Base-by-base conservation (phyloP, 2,113 vertebrate species). In the Corydoras sp. region DNA sequence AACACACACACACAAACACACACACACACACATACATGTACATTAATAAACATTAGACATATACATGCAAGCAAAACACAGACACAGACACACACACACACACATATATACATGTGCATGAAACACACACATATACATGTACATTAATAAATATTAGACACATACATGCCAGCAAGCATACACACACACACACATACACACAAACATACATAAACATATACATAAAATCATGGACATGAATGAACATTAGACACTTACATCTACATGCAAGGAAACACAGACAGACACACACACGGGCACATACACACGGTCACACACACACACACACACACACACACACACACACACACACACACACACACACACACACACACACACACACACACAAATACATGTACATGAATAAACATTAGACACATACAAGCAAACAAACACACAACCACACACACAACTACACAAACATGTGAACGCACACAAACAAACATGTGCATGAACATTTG, bases 1-100 rank as follows among this genome's bases (percentile, higher is more conserved):
- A 55, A 43, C 29, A 58, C 61, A 30, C 32, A 32, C 58, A 72
- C 54, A 72, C 10, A 62, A 53, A 65, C 43, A 71, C 50, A 58
- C 9, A 15, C 55, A 69, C 10, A 69, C 35, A 51, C 18, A 69
- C 13, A 65, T 18, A 65, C 24, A 51, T 12, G 2, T 8, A 43
- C 35, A 43, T 43, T 4, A 43, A 43, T 43, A 43, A 43, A 43
- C 35, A 43, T 43, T 43, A 43, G 35, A 43, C 35, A 43, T 8
- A 43, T 43, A 43, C 35, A 43, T 43, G 35, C 35, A 43, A 43
- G 7, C 7, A 43, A 43, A 43, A 43, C 35, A 43, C 35, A 43
- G 7, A 4, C 35, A 43, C 35, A 43, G 35, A 24, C 18, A 24
- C 18, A 24, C 1, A 24, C 18, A 24, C 18, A 24, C 18, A 24